Base-by-base conservation (phyloP, 2,113 vertebrate species). In the Oenanthe oenanthe region DNA sequence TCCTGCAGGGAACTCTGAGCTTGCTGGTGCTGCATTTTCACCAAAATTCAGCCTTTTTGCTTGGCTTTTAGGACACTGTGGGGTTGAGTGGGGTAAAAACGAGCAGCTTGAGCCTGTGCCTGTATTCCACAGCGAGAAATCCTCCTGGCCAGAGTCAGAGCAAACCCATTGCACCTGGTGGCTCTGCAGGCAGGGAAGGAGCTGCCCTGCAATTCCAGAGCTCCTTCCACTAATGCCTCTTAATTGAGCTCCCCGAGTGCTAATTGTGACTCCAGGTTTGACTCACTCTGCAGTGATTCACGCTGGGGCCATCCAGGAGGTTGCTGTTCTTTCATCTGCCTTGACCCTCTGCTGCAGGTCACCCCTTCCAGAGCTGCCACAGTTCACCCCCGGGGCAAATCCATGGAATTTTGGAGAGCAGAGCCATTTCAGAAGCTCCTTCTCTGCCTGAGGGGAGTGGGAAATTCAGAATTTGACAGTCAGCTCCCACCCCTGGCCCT, bases 221-320 rank as follows among this genome's bases (percentile, higher is more conserved):
- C 89, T 77, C 48, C 34, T 67, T 60, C 17, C 22, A 1, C 74
- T 88, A 54, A 89, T 91, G 74, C 28, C 29, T 54, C 65, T 85
- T 95, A 81, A 94, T 93, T 91, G 74, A 75, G 66, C 89, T 93
- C 45, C 61, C 73, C 17, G 57, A 40, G 84, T 17, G 21, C 73
- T 91, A 71, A 89, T 71, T 94, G 81, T 40, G 73, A 43, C 65
- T 92, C 60, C 28, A 7, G 61, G 77, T 91, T 96, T 94, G 95
- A 89, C 61, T 96, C 92, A 74, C 53, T 8, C 79, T 38, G 28
- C 81, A 8, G 74, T 88, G 93, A 96, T 87, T 96, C 89, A 87
- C 48, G 56, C 72, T 16, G 85, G 81, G 78, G 73, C 3, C 19
- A 36, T 45, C 36, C 11, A 28, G 25, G 88, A 71, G 88, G 42